Percentiles rank a stretch among this genome's conserved stretches.
phyloP scores from a whole-genome alignment of 2,888 invertebrate genomes.

The Palloptera scutellata region DNA sequence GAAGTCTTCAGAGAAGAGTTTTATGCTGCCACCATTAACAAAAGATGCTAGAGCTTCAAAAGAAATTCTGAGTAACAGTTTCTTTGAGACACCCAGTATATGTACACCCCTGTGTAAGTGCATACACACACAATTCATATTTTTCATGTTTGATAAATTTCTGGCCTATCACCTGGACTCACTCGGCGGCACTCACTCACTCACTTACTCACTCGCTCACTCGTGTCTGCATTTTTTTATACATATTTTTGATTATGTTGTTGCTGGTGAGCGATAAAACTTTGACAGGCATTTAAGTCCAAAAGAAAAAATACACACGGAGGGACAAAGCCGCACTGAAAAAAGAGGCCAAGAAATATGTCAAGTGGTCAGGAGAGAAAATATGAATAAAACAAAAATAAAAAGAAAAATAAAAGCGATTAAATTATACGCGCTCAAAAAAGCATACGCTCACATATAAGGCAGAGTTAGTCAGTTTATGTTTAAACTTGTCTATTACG shows the following conservation, averaged over 20 bases:
- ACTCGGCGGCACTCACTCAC: too few species aligned
- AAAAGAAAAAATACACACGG: neutral
- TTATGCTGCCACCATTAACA: too few species aligned
- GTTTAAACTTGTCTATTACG: constrained; percentile 4
- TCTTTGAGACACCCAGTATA: too few species aligned
- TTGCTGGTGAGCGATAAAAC: constrained; percentile 37
- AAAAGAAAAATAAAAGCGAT: neutral
- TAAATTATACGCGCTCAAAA: neutral
- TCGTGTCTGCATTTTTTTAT: neutral
- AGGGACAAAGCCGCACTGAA: neutral
- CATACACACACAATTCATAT: neutral
- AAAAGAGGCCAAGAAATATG: constrained; percentile 18
- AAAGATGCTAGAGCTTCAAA: too few species aligned
- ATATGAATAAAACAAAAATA: neutral
- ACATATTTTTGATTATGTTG: constrained; percentile 37
- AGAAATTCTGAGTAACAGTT: too few species aligned
- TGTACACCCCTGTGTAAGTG: too few species aligned
- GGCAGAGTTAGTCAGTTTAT: neutral
- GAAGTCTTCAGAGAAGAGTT: too few species aligned
- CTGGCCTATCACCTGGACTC: neutral
- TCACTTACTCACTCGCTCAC: constrained; percentile 6
- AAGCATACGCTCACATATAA: neutral
- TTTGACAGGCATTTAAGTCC: constrained; percentile 39
- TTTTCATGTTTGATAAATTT: constrained; percentile 6
- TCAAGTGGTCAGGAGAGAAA: constrained; percentile 5